phyloP scores from a whole-genome alignment of 2,113 vertebrate species.

The Sebastes fasciatus region DNA sequence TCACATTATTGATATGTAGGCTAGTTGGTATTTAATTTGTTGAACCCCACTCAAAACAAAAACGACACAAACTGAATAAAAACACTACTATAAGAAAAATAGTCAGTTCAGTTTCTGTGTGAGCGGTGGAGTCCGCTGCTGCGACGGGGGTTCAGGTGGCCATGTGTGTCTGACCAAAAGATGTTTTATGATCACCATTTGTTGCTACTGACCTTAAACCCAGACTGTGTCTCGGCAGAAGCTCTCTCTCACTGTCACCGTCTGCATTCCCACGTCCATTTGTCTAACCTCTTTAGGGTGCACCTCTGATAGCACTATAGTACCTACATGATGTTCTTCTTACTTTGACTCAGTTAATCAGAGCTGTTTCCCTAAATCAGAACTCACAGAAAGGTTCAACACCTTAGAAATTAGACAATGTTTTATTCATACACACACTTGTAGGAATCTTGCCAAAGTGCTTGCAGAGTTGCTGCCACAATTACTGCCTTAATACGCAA shows the following conservation, averaged over 20 bases:
- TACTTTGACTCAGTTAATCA: neutral
- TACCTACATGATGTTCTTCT: neutral
- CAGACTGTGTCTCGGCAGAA: conserved; percentile 13
- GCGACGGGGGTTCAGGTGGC: neutral
- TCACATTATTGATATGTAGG: neutral
- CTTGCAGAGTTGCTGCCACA: neutral
- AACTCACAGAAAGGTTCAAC: conserved; percentile 6
- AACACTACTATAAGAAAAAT: neutral
- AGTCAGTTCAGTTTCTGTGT: neutral
- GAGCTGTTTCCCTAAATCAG: conserved; percentile 1
- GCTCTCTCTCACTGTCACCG: conserved; percentile 10
- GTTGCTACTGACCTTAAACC: conserved; percentile 22
- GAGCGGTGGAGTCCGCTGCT: neutral
- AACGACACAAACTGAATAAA: neutral
- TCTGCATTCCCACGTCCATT: neutral
- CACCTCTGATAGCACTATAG: neutral
- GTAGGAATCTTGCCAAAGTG: conserved; percentile 20
- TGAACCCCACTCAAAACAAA: neutral
- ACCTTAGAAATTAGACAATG: conserved; percentile 12
- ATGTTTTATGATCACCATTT: conserved; percentile 3
- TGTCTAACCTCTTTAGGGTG: conserved; percentile 1
- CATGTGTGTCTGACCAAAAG: conserved; percentile 15
- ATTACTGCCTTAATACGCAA: no score
- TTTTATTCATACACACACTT: conserved; percentile 9
- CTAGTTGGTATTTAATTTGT: neutral